Percentiles rank a stretch among this genome's conserved stretches.
These are phyloP conservation scores for Ichneumon xanthorius DNA, from an alignment of 2,888 invertebrate genomes.

Conservation along the genomic window DNA sequence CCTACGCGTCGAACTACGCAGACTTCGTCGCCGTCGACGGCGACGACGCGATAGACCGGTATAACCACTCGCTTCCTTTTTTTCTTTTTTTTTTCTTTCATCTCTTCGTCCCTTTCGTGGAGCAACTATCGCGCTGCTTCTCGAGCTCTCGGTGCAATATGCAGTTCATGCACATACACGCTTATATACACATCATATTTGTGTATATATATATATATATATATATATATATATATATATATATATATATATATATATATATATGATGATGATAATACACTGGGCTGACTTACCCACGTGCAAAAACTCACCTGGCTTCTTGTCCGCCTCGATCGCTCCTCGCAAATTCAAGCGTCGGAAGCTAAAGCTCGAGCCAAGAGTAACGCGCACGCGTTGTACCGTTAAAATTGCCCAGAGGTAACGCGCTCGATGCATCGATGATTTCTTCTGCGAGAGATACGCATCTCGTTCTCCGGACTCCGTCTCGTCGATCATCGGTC, in stretches of 20 bases:
- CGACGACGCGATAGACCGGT: constrained; percentile 68
- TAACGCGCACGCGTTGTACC: constrained; percentile 59
- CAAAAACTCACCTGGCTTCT: constrained; percentile 50
- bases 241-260: too few relatives aligned
- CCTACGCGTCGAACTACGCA: constrained; percentile 58
- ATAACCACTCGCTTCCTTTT: constrained; percentile 63
- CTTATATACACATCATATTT: background rate
- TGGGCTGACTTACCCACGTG: constrained; percentile 5
- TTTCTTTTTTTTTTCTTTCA: constrained; percentile 31
- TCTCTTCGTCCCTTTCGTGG: constrained; percentile 22
- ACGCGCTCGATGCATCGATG: constrained; percentile 57
- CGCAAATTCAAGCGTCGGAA: constrained; percentile 7
- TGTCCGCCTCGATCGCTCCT: constrained; percentile 39
- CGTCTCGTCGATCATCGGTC: constrained; percentile 12
- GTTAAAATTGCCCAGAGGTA: constrained; percentile 57
- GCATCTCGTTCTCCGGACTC: background rate
- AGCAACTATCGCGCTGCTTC: constrained; percentile 52
- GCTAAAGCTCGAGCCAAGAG: background rate
- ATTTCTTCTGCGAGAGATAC: constrained; percentile 41
- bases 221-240: constrained; percentile 5
- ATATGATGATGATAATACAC: constrained; percentile 3
- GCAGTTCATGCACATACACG: constrained; percentile 41
- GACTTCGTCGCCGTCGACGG: constrained; percentile 44
- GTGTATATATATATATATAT: background rate
- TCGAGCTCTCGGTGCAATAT: constrained; percentile 57